A percentile compares a stretch with the other conserved stretches of the same genome.
phyloP scores from a whole-genome alignment of 2,797 vertebrate species.

The Dipus sagitta region DNA sequence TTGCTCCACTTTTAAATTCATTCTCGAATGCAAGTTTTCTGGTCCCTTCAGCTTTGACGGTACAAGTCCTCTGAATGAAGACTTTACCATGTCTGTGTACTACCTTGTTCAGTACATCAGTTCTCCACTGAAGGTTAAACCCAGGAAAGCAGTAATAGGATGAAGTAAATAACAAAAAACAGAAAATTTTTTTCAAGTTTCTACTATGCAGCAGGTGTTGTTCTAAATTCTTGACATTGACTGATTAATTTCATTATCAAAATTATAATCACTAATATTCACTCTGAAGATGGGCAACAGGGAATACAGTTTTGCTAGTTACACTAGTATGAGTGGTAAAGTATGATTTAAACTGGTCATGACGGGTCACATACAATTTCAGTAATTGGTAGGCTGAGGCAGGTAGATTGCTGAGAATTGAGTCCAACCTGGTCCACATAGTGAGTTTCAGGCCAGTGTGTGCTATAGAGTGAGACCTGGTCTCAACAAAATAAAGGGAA shows the following conservation, averaged over 20 bases:
- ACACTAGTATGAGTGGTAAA: not conserved
- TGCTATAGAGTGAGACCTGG: not conserved
- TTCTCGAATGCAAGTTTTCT: not conserved
- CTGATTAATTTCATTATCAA: not conserved
- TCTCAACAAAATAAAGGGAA: too few relatives aligned
- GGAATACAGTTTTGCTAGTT: not conserved
- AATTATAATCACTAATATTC: not conserved
- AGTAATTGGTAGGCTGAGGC: not conserved
- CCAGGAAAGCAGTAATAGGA: not conserved
- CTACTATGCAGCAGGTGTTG: not conserved
- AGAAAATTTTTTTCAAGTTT: not conserved
- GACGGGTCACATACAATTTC: not conserved
- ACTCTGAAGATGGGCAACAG: not conserved
- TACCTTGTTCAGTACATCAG: not conserved
- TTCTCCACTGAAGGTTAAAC: not conserved
- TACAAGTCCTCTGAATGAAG: not conserved
- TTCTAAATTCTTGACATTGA: not conserved
- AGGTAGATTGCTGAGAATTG: not conserved
- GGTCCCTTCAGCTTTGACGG: not conserved
- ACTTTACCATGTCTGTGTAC: not conserved
- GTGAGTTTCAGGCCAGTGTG: not conserved
- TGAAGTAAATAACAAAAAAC: not conserved
- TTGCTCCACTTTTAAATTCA: not conserved
- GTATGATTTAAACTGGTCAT: not conserved
- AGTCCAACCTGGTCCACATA: not conserved